Evolutionary conservation across 2,888 invertebrate genomes (phyloP), one percentile per base, ranked within the genome.

Genomic region (Polydrusus pterygomalis): DNA sequence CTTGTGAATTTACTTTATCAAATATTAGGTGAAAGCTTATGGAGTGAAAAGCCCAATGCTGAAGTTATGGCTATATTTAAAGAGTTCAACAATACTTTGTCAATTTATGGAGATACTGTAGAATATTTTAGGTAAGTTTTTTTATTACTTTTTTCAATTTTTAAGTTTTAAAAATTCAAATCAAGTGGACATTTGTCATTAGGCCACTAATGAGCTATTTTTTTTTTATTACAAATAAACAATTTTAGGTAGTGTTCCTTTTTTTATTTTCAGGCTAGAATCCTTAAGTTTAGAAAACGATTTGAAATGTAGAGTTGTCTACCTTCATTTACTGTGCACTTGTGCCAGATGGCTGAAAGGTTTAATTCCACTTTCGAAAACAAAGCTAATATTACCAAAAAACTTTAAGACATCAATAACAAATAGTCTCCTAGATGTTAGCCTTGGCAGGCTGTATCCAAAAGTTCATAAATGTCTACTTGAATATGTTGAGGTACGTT

Each of bases 81-180:
- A 76, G 89, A 90, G 80, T 88, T 90, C 56, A 90, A 89, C 79
- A 89, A 90, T 85, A 85, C 89, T 9, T 89, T 93, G 85, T 87
- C 90, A n/a, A 85, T 90, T 78, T 84, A 91, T 76, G 92, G 92
- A 13, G 92, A 91, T 74, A 84, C 90, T 49, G 81, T 92, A 47
- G 88, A 87, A 75, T 90, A 90, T 84, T 90, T 89, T 81, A 89
- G 90, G 91, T 83, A 77, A 80, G 49, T 30, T 25, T n/a, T n/a
- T n/a, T n/a, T n/a, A n/a, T n/a, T n/a, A n/a, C n/a, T n/a, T n/a
- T n/a, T n/a, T n/a, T n/a, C n/a, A n/a, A n/a, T n/a, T n/a, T n/a
- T n/a, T n/a, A n/a, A n/a, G n/a, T n/a, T n/a, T n/a, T n/a, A n/a
- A n/a, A n/a, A n/a, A n/a, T n/a, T n/a, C n/a, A n/a, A n/a, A n/a